Conservation (phyloP, 2,888 invertebrate species). For the Xanthia togata region DNA sequence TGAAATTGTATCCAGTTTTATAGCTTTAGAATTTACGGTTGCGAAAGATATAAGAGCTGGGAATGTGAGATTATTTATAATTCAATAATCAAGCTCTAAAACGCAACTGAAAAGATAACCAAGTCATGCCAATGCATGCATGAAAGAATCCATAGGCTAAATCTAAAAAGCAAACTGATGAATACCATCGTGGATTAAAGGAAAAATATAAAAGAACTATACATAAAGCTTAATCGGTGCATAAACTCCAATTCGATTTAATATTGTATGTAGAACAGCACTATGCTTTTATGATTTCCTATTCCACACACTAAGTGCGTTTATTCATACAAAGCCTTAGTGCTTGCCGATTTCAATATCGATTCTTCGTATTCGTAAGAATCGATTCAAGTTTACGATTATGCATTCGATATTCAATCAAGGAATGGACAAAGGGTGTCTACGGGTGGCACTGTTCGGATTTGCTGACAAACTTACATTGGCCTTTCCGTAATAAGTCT, state of each 20-base stretch:
- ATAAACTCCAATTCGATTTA: constrained; percentile 53
- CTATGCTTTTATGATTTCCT: constrained; percentile 67
- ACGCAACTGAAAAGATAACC: background rate
- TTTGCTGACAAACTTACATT: constrained; percentile 56
- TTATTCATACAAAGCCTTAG: constrained; percentile 72
- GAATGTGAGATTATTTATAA: background rate
- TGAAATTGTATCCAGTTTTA: background rate
- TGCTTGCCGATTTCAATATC: constrained; percentile 80
- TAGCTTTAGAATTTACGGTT: background rate
- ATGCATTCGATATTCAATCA: constrained; percentile 86
- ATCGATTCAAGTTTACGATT: constrained; percentile 86
- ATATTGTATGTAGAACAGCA: constrained; percentile 63
- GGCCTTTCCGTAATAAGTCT: constrained; percentile 15
- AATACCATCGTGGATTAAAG: constrained; percentile 16
- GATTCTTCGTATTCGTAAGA: constrained; percentile 80
- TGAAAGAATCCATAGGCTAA: constrained; percentile 2
- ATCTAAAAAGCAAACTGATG: constrained; percentile 4
- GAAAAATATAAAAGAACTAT: constrained; percentile 43
- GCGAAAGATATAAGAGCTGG: background rate
- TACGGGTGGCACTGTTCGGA: constrained; percentile 71
- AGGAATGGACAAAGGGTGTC: constrained; percentile 79
- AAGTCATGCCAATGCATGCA: background rate
- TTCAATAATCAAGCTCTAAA: background rate
- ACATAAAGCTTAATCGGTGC: constrained; percentile 38
- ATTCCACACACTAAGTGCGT: constrained; percentile 66